Conservation (phyloP, 2,113 vertebrate species). For the Typhlomys cinereus region DNA sequence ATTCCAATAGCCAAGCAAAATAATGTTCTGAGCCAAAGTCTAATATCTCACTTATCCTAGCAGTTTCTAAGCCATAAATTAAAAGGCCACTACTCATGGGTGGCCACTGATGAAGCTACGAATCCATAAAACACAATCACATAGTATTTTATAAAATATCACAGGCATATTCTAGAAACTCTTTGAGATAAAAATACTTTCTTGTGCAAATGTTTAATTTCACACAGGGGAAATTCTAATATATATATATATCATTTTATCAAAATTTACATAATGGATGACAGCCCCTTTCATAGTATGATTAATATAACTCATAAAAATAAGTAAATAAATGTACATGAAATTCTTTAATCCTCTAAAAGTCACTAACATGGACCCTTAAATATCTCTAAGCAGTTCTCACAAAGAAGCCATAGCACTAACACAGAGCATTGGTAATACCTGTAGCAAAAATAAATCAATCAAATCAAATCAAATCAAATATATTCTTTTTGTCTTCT, state of each 20-base stretch:
- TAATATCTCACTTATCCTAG: conserved; percentile 35
- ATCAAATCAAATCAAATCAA: background rate
- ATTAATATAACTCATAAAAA: conserved; percentile 57
- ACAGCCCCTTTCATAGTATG: conserved; percentile 10
- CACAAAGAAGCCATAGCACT: background rate
- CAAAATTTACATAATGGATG: conserved; percentile 34
- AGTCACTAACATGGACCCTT: background rate
- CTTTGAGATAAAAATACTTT: conserved; percentile 1
- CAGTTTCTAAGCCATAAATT: conserved; percentile 12
- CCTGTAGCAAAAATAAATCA: background rate
- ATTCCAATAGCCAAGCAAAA: conserved; percentile 11
- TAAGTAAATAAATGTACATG: background rate
- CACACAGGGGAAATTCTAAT: background rate
- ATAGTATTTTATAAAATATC: conserved; percentile 24
- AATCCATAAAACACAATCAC: conserved; percentile 31
- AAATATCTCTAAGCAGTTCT: background rate
- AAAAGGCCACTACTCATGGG: background rate
- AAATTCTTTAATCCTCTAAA: conserved; percentile 50
- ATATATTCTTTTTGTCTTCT: conserved; percentile 9
- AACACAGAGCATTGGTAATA: background rate
- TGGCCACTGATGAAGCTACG: conserved; percentile 29
- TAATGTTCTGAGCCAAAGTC: background rate
- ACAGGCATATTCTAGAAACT: background rate
- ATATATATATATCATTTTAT: conserved; percentile 38
- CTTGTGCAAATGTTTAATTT: conserved; percentile 8